Evolutionary conservation across 2,797 vertebrate species (phyloP).

Genomic region (Hydrophis major): DNA sequence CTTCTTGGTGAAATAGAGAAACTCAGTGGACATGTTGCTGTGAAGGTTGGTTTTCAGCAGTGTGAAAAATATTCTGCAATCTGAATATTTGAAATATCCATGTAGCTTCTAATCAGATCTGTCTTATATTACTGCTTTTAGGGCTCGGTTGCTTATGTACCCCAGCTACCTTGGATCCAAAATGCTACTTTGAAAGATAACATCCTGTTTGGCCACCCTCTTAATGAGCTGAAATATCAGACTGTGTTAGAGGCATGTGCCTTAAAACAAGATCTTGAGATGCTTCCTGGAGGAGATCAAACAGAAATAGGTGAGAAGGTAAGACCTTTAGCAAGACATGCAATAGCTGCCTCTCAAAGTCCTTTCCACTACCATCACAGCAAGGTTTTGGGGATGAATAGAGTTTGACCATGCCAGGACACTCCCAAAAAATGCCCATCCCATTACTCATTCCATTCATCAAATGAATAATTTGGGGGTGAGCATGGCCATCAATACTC

Average conservation of each 20-base stretch:
- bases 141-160: constrained; percentile 94
- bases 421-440: neutral
- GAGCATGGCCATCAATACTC: neutral
- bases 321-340: constrained; percentile 9
- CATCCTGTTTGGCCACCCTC: constrained; percentile 86
- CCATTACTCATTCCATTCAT: neutral
- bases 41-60: constrained; percentile 76
- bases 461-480: neutral
- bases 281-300: constrained; percentile 90
- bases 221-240: constrained; percentile 82
- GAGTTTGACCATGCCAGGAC: neutral
- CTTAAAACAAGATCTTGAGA: constrained; percentile 87
- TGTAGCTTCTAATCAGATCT: neutral
- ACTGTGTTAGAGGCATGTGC: constrained; percentile 86
- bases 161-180: constrained; percentile 98
- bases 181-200: constrained; percentile 92
- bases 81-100: neutral
- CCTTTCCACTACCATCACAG: neutral
- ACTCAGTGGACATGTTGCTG: constrained; percentile 83
- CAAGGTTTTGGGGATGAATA: neutral
- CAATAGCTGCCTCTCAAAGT: neutral
- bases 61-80: neutral
- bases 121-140: constrained; percentile 51
- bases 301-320: constrained; percentile 99
- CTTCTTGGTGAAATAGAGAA: constrained; percentile 97